Evolutionary conservation across 2,797 vertebrate species (phyloP), one percentile per base, ranked within the genome.

Genomic region (Ambastaia sidthimunki): DNA sequence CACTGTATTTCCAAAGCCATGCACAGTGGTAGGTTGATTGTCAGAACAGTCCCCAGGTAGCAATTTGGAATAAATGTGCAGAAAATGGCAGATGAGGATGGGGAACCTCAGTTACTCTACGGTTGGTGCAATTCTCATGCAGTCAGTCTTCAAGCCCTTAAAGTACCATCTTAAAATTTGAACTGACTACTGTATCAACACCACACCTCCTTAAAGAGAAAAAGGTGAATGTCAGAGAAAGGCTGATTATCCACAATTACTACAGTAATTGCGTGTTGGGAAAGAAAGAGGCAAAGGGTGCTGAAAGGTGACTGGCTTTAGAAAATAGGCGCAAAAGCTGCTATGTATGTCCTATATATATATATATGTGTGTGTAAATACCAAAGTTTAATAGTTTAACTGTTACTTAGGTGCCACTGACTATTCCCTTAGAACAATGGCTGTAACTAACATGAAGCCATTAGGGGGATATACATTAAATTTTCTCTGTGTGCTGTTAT

Each of bases 1-100:
- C 60, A n/a, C 16, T 63, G 34, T 63, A 60, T 63, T 63, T 63
- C 60, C 60, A 63, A 63, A 63, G 60, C 6, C 25, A 63, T 34
- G 28, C 28, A 15, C 60, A 63, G 60, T 7, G 23, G 60, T 34
- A 63, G 28, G 60, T n/a, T 63, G 60, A 63, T 63, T 63, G 60
- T 34, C 28, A 63, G 60, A 16, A 63, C 34, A 28, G 3, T 63
- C 28, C 31, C 15, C 31, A 34, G 28, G 60, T 63, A 63, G 60
- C 60, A 63, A 63, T 63, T 63, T 63, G 23, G 16, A 34, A 63
- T 63, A 63, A 63, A 63, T 63, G 60, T 37, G 60, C 7, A 34
- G 60, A 63, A 37, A 34, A 63, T 63, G 60, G 25, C 9, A 63
- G 28, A 37, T 28, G 28, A 63, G 28, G 60, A 31, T 34, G 16